Percentiles rank a stretch among this genome's conserved stretches.
Evolutionary conservation across 2,113 vertebrate species (phyloP).

Genomic region (western clawed frog (Xenopus tropicalis)): UCB_Xtro_10.0 CM004446.2:44460501-44461000

Average conservation of each 20-base stretch:
- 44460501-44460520: constrained; percentile 44
- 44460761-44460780: constrained; percentile 30
- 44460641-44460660: constrained; percentile 45
- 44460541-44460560: constrained; percentile 45
- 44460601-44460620: constrained; percentile 43
- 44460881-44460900: too few species aligned
- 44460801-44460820: not conserved
- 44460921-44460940: too few species aligned
- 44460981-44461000: too few species aligned
- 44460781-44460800: constrained; percentile 27
- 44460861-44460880: too few species aligned
- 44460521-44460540: constrained; percentile 44
- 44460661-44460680: constrained; percentile 45
- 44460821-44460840: not conserved
- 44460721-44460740: constrained; percentile 44
- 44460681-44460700: constrained; percentile 43
- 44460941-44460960: too few species aligned
- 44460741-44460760: constrained; percentile 42
- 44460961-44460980: too few species aligned
- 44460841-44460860: too few species aligned
- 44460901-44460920: too few species aligned
- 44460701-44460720: constrained; percentile 42
- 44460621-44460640: constrained; percentile 37
- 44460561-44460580: constrained; percentile 45
- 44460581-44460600: constrained; percentile 43